Conservation (phyloP, 2,888 invertebrate genomes). For the Caenorhabditis panamensis region DNA sequence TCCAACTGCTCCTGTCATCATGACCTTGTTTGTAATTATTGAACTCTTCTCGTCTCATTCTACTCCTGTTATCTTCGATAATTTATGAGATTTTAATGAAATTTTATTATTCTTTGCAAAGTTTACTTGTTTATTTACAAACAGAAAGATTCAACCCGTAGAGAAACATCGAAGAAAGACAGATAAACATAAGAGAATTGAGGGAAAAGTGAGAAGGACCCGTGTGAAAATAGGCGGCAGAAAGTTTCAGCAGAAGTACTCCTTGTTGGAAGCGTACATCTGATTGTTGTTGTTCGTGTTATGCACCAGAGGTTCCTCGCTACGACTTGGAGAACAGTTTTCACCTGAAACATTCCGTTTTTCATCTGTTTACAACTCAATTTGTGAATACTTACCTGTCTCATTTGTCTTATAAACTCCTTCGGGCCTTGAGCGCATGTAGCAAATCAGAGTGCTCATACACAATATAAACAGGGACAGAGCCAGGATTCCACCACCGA, state of each 20-base stretch:
- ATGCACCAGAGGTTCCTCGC: constrained; percentile 60
- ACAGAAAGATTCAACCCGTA: constrained; percentile 22
- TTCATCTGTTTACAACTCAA: not conserved
- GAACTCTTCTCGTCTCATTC: constrained; percentile 22
- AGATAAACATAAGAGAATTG: constrained; percentile 5
- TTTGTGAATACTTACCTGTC: constrained; percentile 24
- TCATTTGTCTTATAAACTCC: constrained; percentile 80
- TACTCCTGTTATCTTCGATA: constrained; percentile 39
- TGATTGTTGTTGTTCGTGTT: constrained; percentile 51
- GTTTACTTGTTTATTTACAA: not conserved
- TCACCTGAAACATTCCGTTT: constrained; percentile 24
- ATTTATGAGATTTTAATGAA: constrained; percentile 55
- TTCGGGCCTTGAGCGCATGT: constrained; percentile 77
- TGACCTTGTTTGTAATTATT: constrained; percentile 54
- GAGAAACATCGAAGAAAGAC: constrained; percentile 19
- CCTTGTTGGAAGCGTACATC: constrained; percentile 50
- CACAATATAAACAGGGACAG: constrained; percentile 67
- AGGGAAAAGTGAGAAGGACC: constrained; percentile 33
- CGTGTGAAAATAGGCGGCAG: constrained; percentile 7
- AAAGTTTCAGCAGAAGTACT: constrained; percentile 49
- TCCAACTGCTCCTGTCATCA: constrained; percentile 3
- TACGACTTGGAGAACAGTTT: constrained; percentile 62
- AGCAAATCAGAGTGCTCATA: constrained; percentile 73
- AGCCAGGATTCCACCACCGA: constrained; percentile 67
- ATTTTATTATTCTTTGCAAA: not conserved